Percentiles rank a stretch among this genome's conserved stretches.
Evolutionary conservation across 2,797 vertebrate species (phyloP).

Genomic region (Sphenodon punctatus): DNA sequence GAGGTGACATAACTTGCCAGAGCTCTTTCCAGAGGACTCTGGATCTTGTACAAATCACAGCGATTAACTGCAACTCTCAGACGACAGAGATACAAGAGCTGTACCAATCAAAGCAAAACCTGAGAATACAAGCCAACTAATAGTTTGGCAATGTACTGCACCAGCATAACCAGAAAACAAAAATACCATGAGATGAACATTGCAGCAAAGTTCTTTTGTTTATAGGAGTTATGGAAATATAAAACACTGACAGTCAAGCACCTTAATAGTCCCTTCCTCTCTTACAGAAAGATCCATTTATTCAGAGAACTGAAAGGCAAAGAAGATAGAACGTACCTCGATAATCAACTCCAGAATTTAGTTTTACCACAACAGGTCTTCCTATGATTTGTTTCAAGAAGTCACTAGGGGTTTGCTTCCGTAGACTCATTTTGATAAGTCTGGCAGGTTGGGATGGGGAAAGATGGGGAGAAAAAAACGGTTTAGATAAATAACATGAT

Average conservation of each 20-base stretch:
- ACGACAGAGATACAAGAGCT: not conserved
- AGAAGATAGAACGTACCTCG: constrained; percentile 82
- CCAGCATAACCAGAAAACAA: not conserved
- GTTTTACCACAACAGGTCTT: constrained; percentile 96
- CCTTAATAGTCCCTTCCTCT: not conserved
- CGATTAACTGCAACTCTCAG: not conserved
- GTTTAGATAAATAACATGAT: not conserved
- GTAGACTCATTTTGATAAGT: constrained; percentile 87
- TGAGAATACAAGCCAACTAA: not conserved
- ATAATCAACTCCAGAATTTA: constrained; percentile 99
- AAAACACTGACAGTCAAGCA: not conserved
- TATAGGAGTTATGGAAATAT: not conserved
- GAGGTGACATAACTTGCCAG: too few relatives aligned
- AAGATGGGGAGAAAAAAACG: not conserved
- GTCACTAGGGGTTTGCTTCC: constrained; percentile 98
- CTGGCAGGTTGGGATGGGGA: constrained; percentile 17
- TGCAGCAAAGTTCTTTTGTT: not conserved
- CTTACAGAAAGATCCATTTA: not conserved
- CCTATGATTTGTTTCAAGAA: constrained; percentile 99
- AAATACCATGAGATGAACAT: not conserved
- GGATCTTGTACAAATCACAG: not conserved
- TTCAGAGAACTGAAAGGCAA: not conserved
- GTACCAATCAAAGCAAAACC: not conserved
- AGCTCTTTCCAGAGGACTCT: too few relatives aligned
- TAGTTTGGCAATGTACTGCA: not conserved